Percentiles rank a stretch among this genome's conserved stretches.
Conservation (phyloP, 2,888 invertebrate species). For the Pinctada fucata region DNA sequence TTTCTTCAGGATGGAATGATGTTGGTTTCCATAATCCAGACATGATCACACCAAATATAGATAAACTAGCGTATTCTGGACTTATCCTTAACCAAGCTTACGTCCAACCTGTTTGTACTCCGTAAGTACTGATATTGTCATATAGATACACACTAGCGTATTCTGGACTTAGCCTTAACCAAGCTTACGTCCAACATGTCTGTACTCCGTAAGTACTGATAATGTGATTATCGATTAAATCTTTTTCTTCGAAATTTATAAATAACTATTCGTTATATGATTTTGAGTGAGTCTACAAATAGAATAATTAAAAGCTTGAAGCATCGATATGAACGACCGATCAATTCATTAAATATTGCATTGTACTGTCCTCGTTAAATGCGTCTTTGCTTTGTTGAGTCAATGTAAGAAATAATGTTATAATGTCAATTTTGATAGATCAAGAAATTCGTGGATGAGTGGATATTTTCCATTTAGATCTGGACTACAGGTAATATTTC, state of each 20-base stretch:
- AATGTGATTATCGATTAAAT: no score
- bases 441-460: constrained; percentile 60
- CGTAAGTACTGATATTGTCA: not conserved
- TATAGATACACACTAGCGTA: not conserved
- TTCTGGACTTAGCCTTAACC: not conserved
- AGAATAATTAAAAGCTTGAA: no score
- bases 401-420: no score
- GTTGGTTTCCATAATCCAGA: not conserved
- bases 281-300: no score
- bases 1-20: constrained; percentile 16
- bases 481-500: constrained; percentile 36
- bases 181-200: not conserved
- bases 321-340: no score
- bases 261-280: no score
- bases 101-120: constrained; percentile 9
- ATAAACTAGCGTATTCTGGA: constrained; percentile 1
- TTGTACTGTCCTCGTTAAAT: no score
- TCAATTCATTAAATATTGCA: no score
- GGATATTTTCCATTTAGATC: constrained; percentile 62
- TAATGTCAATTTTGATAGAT: constrained; percentile 36
- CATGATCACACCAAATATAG: constrained; percentile 7
- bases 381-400: no score
- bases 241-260: no score
- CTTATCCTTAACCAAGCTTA: not conserved
- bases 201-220: not conserved